Conservation (phyloP, 1,140 invertebrate genomes). For the Zaprionus vittiger region DNA sequence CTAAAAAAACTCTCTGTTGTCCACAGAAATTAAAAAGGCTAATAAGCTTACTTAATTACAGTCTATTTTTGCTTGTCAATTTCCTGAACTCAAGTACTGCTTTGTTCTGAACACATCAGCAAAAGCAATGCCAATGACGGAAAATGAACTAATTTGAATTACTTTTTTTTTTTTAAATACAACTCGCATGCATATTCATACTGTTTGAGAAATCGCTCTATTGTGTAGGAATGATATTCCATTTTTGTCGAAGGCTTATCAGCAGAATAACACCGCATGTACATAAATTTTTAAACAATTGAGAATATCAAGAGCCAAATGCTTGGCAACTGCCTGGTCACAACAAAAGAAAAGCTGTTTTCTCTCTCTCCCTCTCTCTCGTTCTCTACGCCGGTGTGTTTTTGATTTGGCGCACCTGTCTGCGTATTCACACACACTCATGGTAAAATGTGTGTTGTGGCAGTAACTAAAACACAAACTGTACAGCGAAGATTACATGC, state of each 20-base stretch:
- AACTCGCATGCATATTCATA: slow-evolving; percentile 21
- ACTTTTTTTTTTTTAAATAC: background rate
- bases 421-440: slow-evolving; percentile 39
- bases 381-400: slow-evolving; percentile 43
- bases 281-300: slow-evolving; percentile 27
- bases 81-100: slow-evolving; percentile 18
- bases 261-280: slow-evolving; percentile 11
- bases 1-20: background rate
- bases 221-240: slow-evolving; percentile 46
- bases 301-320: background rate
- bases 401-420: slow-evolving; percentile 58
- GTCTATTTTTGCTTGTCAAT: slow-evolving; percentile 19
- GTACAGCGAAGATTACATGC: slow-evolving; percentile 20
- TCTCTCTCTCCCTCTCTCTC: slow-evolving; percentile 3
- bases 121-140: background rate
- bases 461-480: slow-evolving; percentile 18
- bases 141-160: background rate
- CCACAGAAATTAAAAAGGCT: background rate
- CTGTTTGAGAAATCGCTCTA: slow-evolving; percentile 28
- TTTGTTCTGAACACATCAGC: slow-evolving; percentile 15
- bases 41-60: slow-evolving; percentile 30
- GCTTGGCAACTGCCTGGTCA: slow-evolving; percentile 29
- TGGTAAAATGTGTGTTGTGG: slow-evolving; percentile 7
- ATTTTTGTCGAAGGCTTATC: slow-evolving; percentile 41
- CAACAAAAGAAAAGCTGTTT: slow-evolving; percentile 18